Base-by-base conservation (phyloP, 2,888 invertebrate species). In the Aleiodes alternator region DNA sequence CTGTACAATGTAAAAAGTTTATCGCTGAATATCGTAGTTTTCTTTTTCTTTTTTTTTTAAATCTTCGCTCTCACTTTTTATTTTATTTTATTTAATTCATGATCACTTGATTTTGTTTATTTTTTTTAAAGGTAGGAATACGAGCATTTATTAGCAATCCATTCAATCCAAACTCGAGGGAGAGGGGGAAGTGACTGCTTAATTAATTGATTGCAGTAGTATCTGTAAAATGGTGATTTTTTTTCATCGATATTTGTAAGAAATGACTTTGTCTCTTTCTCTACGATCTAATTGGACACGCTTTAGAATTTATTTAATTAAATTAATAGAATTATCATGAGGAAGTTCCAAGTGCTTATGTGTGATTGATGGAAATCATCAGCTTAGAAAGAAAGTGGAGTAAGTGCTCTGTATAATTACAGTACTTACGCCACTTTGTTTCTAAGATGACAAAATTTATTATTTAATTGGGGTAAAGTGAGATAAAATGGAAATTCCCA, bases 1-100 rank as follows among this genome's bases (percentile, higher is more conserved):
- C 89, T 89, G 88, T 89, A 89, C 89, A 89, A 86, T 87, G 88
- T 88, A 87, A 88, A 88, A 89, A 84, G 86, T 85, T 86, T 82
- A 76, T 79, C 69, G 78, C 75, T 76, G 71, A 78, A 76, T 73
- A 70, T 74, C 79, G 75, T 72, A 70, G 76, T 79, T 69, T 69
- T 61, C 72, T 78, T 77, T 82, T 85, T 78, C 77, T 82, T 85
- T 80, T 81, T 84, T 80, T 85, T 80, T 81, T 84, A 80, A 55
- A 56, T 64, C 68, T 74, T 78, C 82, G 75, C 82, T 81, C 81
- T 83, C 82, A 81, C 82, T 76, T 79, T 77, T 81, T 80, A 53
- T 38, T 59, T 61, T 57, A 34, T 76, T 43, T 43, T 43, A 43
- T 8, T 43, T 43, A 43, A 43, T 50, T 43, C 8, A 38, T 68